Conservation (phyloP, 1,140 invertebrate species). For the Nasonia longicornis region DNA sequence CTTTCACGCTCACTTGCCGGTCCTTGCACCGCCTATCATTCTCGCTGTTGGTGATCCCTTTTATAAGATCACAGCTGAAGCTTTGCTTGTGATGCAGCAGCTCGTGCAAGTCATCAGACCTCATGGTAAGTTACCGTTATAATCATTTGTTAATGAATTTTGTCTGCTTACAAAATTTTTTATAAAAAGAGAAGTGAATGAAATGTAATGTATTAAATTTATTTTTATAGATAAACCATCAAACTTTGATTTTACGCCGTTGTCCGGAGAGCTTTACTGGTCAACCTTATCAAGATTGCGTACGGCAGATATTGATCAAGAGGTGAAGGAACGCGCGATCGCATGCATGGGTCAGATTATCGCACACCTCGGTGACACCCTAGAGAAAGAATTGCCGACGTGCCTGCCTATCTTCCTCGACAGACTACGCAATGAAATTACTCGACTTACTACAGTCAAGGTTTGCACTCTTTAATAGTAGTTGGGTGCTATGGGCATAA, state of each 20-base stretch:
- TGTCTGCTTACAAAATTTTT: neutral
- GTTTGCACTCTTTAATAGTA: neutral
- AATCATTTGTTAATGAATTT: neutral
- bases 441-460: slow-evolving; percentile 94
- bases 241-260: slow-evolving; percentile 82
- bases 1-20: slow-evolving; percentile 81
- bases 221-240: slow-evolving; percentile 68
- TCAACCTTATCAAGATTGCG: slow-evolving; percentile 88
- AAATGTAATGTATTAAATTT: slow-evolving; percentile 17
- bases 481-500: too few relatives aligned
- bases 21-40: slow-evolving; percentile 90
- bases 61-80: slow-evolving; percentile 98
- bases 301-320: slow-evolving; percentile 97
- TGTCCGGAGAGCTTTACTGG: slow-evolving; percentile 85
- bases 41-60: slow-evolving; percentile 93
- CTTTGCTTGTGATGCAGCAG: slow-evolving; percentile 91
- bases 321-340: slow-evolving; percentile 98
- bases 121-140: slow-evolving; percentile 72
- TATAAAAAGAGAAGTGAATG: neutral
- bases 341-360: slow-evolving; percentile 97
- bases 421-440: slow-evolving; percentile 95
- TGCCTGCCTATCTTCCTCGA: slow-evolving; percentile 96
- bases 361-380: slow-evolving; percentile 88
- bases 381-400: slow-evolving; percentile 79
- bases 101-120: slow-evolving; percentile 95